Percentiles rank a stretch among this genome's conserved stretches.
phyloP scores from a whole-genome alignment of 1,140 invertebrate genomes.

The Harlomillsia oculata region DNA sequence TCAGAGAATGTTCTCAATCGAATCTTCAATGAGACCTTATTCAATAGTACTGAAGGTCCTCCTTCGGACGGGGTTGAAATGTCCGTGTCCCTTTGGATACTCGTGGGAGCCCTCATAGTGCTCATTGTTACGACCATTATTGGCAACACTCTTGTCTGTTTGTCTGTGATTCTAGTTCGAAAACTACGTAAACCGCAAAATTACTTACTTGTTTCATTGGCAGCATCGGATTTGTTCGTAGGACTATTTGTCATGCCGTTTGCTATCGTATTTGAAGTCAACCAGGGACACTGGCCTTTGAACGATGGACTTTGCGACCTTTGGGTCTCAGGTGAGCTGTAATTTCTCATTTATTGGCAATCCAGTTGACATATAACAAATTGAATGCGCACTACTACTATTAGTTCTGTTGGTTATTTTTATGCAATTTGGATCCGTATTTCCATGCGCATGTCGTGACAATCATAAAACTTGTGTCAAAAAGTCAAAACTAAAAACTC shows the following conservation, averaged over 20 bases:
- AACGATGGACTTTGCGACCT: constrained; percentile 31
- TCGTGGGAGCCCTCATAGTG: constrained; percentile 59
- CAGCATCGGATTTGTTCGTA: constrained; percentile 58
- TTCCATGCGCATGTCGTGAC: too few species aligned
- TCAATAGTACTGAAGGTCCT: too few species aligned
- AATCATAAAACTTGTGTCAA: too few species aligned
- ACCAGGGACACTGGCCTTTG: constrained; percentile 30
- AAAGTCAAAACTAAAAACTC: too few species aligned
- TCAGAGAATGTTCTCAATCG: too few species aligned
- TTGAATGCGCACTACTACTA: background rate
- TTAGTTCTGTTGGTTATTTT: too few species aligned
- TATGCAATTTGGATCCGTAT: too few species aligned
- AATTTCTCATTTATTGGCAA: background rate
- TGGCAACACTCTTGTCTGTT: constrained; percentile 66
- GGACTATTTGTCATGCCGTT: constrained; percentile 54
- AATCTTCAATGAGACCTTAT: too few species aligned
- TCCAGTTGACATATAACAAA: background rate
- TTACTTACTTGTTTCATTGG: constrained; percentile 79
- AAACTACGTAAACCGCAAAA: constrained; percentile 57
- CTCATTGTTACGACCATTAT: constrained; percentile 71
- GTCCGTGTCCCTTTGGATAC: constrained; percentile 7
- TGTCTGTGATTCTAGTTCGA: constrained; percentile 71
- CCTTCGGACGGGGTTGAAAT: too few species aligned
- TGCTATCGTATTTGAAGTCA: constrained; percentile 40
- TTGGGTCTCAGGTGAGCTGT: constrained; percentile 33